Base-by-base conservation (phyloP, 2,797 vertebrate genomes). In the Paramormyrops hopkinsi region DNA sequence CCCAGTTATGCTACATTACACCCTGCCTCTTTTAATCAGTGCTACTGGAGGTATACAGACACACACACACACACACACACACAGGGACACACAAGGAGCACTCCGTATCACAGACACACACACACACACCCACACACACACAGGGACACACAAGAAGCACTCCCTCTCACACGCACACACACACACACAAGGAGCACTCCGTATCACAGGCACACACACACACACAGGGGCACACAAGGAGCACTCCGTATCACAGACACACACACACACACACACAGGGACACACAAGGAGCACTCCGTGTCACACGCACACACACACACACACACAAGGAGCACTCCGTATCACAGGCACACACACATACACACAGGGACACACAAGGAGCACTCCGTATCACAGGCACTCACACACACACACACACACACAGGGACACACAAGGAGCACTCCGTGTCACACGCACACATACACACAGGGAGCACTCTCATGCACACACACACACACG, bases 11-110 rank as follows among this genome's bases (percentile, higher is more conserved):
- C 59, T 53, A 86, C 46, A 69, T 84, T 84, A 33, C 88, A 89
- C n/a, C 83, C 59, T 46, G 56, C 56, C 44, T 65, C 19, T 53
- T 84, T 50, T 25, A 83, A 89, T 89, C 44, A 89, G n/a, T 83
- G 9, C n/a, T 46, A 59, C 37, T 37, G 51, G 22, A 44, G 76
- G 6, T 56, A n/a, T 22, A 46, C 1, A 25, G 9, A 44, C 3
- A 29, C 4, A 51, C 19, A 87, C 17, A 22, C 53, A 51, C 46
- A 8, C 33, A 56, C 50, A 59, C 59, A n/a, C 83, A 33, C n/a
- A 88, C 69, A 87, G 53, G 22, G 4, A 86, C 83, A 12, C 29
- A 46, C 33, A 69, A 29, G 46, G 6, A 2, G 22, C 48, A 82
- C 33, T 1, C 33, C 22, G 19, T 59, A 0, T 8, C 56, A 22